Base-by-base conservation (phyloP, 2,888 invertebrate genomes). In the Protophormia terraenovae region DNA sequence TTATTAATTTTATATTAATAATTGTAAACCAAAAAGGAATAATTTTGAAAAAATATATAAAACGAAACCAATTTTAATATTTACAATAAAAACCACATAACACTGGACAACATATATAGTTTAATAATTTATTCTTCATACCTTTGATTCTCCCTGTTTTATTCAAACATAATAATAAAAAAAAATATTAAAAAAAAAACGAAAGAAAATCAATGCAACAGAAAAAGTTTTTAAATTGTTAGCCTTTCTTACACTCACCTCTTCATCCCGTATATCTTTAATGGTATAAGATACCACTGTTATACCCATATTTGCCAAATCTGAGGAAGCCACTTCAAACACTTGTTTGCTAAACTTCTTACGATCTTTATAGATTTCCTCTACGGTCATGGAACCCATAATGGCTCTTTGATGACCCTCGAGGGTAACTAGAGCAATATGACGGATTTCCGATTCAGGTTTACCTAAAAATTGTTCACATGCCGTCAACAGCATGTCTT, bases 301-400 rank as follows among this genome's bases (percentile, higher is more conserved):
- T 89, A 98, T 98, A 58, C 98, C 98, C 98, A 98, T 98, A 91
- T 98, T 98, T 88, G 98, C 97, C 86, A 98, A 94, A 94, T 98
- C 98, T 69, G 97, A 97, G 24, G 98, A 98, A 3, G 98, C 98
- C 12, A 98, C 98, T 93, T 98, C 98, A 90, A 98, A 98, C 3
- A 98, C 98, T 93, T 96, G 95, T 93, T 98, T 98, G 90, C 98
- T 98, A 93, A 98, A 98, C 93, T 98, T 98, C 93, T 98, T 98
- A 78, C 98, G 95, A 92, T 98, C 98, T 91, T 98, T 98, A 93
- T 98, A 98, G 90, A 98, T 98, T 93, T 98, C 98, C 93, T 98
- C 98, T 3, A 98, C 98, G 0, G 98, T 98, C 98, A 98, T 98
- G 86, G 97, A 97, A 35, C 98, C 98, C 98, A 98, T 98, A 87